Base-by-base conservation (phyloP, 2,888 invertebrate genomes). In the Hoplodrina blanda region DNA sequence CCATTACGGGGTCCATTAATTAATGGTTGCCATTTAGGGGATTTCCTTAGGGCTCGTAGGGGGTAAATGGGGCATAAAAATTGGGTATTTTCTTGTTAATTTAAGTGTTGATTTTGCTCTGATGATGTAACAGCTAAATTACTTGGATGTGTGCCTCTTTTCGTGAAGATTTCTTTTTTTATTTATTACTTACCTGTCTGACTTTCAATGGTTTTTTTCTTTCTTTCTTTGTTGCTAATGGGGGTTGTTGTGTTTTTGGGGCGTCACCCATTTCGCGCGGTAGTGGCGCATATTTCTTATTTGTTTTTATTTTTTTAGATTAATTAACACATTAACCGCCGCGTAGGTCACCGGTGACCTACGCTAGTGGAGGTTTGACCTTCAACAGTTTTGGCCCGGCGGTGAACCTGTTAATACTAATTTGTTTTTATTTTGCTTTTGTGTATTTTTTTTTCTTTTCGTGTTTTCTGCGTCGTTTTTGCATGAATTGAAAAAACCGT, bases 1-100 rank as follows among this genome's bases (percentile, higher is more conserved):
- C 84, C 80, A 76, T 76, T 85, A 85, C 77, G 72, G 77, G 68
- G 62, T 62, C 74, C 87, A 83, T 82, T 86, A 85, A 88, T 87
- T 85, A 88, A 87, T 86, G 86, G 77, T 68, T 74, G 74, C 75
- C 83, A 82, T 87, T 85, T 85, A 75, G 76, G 74, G 83, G 78
- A 77, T 83, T 84, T 85, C 80, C 81, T 80, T 68, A 60, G 78
- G 78, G 83, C 69, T 73, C 60, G 73, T 66, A 68, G 59, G 69
- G 59, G 57, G 68, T 75, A 77, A 83, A 83, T 79, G 83, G 71
- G 11, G 79, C 74, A 80, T 77, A 78, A 83, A 79, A 82, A 85
- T 85, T 83, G 80, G 71, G 73, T 69, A 83, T 78, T 83, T 81
- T 75, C 78, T 74, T 78, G 71, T 71, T 78, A 81, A 83, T 76